These are phyloP conservation scores for Trachymyrmex septentrionalis DNA, from an alignment of 1,140 invertebrate genomes.

Conservation along the genomic window DNA sequence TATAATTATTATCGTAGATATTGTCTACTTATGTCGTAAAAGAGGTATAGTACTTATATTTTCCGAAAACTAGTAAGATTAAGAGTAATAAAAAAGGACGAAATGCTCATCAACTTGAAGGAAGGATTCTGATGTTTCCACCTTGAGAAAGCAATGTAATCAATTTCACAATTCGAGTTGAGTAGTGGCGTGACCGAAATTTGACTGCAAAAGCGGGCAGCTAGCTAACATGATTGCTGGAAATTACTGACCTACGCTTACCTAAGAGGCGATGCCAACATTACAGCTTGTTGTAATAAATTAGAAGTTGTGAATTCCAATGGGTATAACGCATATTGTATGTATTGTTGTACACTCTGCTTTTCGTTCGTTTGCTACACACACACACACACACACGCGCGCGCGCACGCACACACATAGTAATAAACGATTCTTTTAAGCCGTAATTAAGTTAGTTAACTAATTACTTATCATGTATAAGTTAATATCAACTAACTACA, in stretches of 20 bases:
- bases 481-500: too few relatives aligned
- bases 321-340: not conserved
- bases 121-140: slow-evolving; percentile 12
- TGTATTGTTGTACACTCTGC: not conserved
- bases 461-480: too few relatives aligned
- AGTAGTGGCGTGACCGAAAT: slow-evolving; percentile 18
- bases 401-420: too few relatives aligned
- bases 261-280: slow-evolving; percentile 20
- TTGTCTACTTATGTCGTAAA: not conserved
- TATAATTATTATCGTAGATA: slow-evolving; percentile 29
- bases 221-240: slow-evolving; percentile 10
- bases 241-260: slow-evolving; percentile 44
- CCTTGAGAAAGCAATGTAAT: slow-evolving; percentile 30
- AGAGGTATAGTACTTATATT: slow-evolving; percentile 6
- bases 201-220: slow-evolving; percentile 42
- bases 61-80: slow-evolving; percentile 31
- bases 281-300: slow-evolving; percentile 34
- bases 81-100: slow-evolving; percentile 1
- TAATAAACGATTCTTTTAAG: too few relatives aligned
- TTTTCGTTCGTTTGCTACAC: not conserved
- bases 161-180: slow-evolving; percentile 47
- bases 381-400: too few relatives aligned
- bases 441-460: too few relatives aligned
- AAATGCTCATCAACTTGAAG: slow-evolving; percentile 6
- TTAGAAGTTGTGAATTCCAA: slow-evolving; percentile 44